Conservation (phyloP, 2,113 vertebrate genomes). For the Neopipo cinnamomea region DNA sequence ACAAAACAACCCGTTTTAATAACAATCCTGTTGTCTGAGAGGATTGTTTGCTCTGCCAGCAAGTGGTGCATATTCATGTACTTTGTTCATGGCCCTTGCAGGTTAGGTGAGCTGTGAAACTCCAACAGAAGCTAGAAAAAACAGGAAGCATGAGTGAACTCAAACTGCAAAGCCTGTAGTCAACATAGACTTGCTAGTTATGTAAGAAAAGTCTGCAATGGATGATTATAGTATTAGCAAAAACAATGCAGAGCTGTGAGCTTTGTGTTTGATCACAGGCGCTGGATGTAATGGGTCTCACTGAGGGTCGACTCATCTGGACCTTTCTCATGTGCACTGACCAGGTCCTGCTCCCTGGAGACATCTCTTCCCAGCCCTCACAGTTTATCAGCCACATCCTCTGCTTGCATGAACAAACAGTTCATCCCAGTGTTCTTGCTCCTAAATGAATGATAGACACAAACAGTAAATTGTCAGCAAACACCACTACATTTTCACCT, state of each 20-base stretch:
- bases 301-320: rapidly evolving
- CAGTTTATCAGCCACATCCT: neutral
- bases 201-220: neutral
- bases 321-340: neutral
- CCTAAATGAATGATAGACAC: neutral
- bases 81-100: neutral
- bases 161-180: neutral
- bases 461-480: neutral
- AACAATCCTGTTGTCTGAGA: neutral
- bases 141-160: neutral
- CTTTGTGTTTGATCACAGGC: neutral
- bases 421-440: neutral
- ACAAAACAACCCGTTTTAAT: neutral
- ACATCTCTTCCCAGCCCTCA: neutral
- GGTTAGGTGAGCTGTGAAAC: neutral
- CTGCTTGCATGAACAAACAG: neutral
- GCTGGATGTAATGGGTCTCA: neutral
- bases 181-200: neutral
- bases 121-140: neutral
- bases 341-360: neutral
- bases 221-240: neutral
- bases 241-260: neutral
- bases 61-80: neutral
- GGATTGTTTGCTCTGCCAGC: neutral
- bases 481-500: neutral